These are phyloP conservation scores for Brachyopa scutellaris DNA, from an alignment of 2,888 invertebrate species.

Conservation along the genomic window DNA sequence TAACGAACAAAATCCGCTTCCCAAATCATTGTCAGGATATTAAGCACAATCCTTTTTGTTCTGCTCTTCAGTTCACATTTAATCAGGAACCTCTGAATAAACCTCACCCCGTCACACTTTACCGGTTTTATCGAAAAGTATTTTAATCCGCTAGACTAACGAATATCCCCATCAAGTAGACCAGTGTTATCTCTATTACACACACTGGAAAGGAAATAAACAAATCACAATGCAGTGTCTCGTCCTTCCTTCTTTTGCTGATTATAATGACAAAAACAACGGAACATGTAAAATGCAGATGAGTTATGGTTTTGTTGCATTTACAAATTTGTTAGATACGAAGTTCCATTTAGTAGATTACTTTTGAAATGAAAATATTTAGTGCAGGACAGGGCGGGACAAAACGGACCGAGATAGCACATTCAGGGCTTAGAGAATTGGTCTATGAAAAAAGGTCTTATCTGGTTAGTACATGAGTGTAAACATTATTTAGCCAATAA, in stretches of 20 bases:
- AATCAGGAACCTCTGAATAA: slow-evolving; percentile 13
- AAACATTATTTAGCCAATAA: too few species aligned
- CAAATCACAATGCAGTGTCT: slow-evolving; percentile 23
- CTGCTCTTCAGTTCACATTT: background rate
- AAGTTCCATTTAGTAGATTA: slow-evolving; percentile 31
- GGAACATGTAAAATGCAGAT: slow-evolving; percentile 36
- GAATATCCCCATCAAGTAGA: background rate
- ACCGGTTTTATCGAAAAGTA: slow-evolving; percentile 5
- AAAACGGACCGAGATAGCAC: too few species aligned
- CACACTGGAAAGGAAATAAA: slow-evolving; percentile 17
- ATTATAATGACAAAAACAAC: slow-evolving; percentile 12
- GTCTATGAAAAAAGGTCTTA: too few species aligned
- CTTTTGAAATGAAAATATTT: background rate
- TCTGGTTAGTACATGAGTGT: too few species aligned
- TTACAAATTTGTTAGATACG: slow-evolving; percentile 4
- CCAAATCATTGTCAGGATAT: slow-evolving; percentile 21
- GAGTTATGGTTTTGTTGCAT: slow-evolving; percentile 35
- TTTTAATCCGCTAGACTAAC: slow-evolving; percentile 26
- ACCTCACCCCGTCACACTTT: background rate
- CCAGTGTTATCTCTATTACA: slow-evolving; percentile 22
- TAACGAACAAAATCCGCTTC: slow-evolving; percentile 1
- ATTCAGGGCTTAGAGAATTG: too few species aligned
- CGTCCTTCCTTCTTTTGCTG: slow-evolving; percentile 2
- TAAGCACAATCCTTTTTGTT: background rate
- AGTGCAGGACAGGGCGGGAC: too few species aligned